Conservation (phyloP, 2,888 invertebrate genomes). For the Tridacna crocea region DNA sequence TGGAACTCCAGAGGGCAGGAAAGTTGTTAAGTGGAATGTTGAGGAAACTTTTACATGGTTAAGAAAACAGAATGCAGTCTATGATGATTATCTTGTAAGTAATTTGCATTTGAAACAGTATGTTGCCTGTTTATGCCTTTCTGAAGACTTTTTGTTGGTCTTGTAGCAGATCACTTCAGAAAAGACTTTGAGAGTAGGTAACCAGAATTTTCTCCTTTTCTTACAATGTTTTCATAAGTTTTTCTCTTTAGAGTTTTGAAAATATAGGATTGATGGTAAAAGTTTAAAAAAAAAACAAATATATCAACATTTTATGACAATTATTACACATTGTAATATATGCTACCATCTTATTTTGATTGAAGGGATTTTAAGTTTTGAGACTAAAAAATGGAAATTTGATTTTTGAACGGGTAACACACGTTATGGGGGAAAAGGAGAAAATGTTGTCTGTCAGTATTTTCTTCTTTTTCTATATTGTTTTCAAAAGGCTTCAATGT, state of each 20-base stretch:
- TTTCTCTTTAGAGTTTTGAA: neutral
- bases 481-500: no score
- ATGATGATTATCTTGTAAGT: slow-evolving; percentile 83
- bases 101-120: neutral
- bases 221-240: neutral
- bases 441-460: no score
- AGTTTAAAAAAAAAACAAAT: no score
- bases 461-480: no score
- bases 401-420: no score
- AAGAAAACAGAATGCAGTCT: slow-evolving; percentile 92
- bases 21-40: slow-evolving; percentile 99
- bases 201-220: neutral
- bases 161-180: neutral
- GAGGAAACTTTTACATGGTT: slow-evolving; percentile 99
- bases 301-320: no score
- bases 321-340: no score
- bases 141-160: neutral
- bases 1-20: slow-evolving; percentile 95
- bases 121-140: neutral
- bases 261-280: no score
- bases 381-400: no score
- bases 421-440: no score
- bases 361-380: no score
- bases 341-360: no score
- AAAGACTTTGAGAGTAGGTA: neutral